Conservation (phyloP, 2,797 vertebrate genomes). For the Leptatherina wallacei region DNA sequence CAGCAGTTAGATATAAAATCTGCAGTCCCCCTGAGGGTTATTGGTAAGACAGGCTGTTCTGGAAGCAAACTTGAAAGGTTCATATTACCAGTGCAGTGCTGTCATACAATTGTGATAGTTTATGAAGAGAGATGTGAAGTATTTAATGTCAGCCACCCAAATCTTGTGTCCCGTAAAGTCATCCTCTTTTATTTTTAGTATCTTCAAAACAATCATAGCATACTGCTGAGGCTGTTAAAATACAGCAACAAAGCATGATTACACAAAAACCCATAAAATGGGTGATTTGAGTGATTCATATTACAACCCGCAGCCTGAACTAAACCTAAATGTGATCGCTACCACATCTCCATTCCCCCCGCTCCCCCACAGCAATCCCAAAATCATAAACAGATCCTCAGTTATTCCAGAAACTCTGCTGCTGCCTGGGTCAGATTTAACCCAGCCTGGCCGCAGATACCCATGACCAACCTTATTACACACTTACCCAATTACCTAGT, state of each 20-base stretch:
- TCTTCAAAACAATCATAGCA: constrained; percentile 32
- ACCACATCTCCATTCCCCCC: constrained; percentile 35
- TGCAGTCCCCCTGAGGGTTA: constrained; percentile 47
- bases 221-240: constrained; percentile 29
- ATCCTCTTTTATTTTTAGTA: constrained; percentile 18
- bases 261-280: constrained; percentile 53
- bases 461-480: constrained; percentile 79
- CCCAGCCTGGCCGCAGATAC: constrained; percentile 64
- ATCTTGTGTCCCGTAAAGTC: constrained; percentile 27
- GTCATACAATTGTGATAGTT: constrained; percentile 28
- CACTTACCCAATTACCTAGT: constrained; percentile 76
- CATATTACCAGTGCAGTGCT: constrained; percentile 43
- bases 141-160: constrained; percentile 23
- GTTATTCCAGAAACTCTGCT: constrained; percentile 46
- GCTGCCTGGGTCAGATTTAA: constrained; percentile 65
- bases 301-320: constrained; percentile 51
- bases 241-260: constrained; percentile 36
- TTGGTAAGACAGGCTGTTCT: constrained; percentile 47
- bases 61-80: constrained; percentile 55
- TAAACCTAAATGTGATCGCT: constrained; percentile 50
- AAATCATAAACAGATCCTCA: constrained; percentile 70
- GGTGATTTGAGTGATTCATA: constrained; percentile 57
- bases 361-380: constrained; percentile 16
- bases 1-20: constrained; percentile 50
- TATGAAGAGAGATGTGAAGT: constrained; percentile 21